Conservation (phyloP, 1,140 invertebrate species). For the Homalodisca vitripennis region DNA sequence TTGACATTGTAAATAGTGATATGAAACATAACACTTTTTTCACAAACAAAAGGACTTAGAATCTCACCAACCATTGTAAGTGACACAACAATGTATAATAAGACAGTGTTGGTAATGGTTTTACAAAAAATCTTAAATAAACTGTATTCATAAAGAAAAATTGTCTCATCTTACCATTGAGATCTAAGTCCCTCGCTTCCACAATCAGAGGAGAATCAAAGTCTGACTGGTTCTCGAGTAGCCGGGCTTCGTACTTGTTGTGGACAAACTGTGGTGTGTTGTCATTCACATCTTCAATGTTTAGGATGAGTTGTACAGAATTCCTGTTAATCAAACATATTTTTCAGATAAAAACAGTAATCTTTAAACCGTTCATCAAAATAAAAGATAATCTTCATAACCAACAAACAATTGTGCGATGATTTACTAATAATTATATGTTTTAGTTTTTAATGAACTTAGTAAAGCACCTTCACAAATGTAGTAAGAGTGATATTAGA, state of each 20-base stretch:
- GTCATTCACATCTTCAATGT: slow-evolving; percentile 87
- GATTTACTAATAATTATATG: no score
- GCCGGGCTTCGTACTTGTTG: slow-evolving; percentile 76
- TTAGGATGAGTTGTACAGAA: slow-evolving; percentile 80
- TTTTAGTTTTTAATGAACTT: no score
- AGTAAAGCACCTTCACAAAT: no score
- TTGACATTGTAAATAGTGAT: no score
- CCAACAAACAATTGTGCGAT: no score
- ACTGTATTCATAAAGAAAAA: background rate
- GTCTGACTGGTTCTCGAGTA: slow-evolving; percentile 75
- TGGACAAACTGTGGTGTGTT: slow-evolving; percentile 81
- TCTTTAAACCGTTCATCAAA: background rate
- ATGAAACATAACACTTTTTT: no score
- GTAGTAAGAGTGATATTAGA: no score
- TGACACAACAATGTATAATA: background rate
- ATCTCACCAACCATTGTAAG: no score
- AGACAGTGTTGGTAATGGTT: background rate
- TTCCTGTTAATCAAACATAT: slow-evolving; percentile 53
- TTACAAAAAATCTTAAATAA: background rate
- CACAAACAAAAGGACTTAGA: no score
- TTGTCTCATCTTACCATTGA: slow-evolving; percentile 62
- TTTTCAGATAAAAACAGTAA: background rate
- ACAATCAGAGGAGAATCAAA: slow-evolving; percentile 76
- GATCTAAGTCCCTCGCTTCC: slow-evolving; percentile 82
- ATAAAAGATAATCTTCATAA: background rate